Evolutionary conservation across 2,113 vertebrate genomes (phyloP).

Genomic region (Bungarus multicinctus): DNA sequence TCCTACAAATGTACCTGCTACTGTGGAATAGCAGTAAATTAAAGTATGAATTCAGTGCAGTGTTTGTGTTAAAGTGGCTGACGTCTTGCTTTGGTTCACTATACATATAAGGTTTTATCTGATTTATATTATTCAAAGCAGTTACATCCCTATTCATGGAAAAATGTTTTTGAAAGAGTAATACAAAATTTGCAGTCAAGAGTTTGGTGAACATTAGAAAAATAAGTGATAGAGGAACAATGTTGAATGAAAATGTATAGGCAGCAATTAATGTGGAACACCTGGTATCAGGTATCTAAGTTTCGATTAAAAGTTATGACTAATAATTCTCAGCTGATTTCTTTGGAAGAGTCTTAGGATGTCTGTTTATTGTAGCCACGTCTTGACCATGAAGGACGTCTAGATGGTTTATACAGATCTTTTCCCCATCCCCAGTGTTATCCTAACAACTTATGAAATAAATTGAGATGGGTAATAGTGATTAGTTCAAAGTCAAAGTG

Average conservation of each 20-base stretch:
- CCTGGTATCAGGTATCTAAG: neutral
- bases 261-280: neutral
- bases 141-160: neutral
- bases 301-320: neutral
- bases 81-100: neutral
- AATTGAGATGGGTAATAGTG: neutral
- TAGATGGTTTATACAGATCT: neutral
- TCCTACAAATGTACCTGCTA: neutral
- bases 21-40: no score
- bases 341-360: neutral
- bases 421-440: neutral
- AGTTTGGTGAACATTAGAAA: neutral
- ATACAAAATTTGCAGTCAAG: neutral
- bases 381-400: neutral
- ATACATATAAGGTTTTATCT: neutral
- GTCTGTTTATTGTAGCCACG: neutral
- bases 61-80: neutral
- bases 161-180: neutral
- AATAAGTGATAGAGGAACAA: neutral
- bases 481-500: neutral
- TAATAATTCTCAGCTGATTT: neutral
- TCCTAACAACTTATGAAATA: neutral
- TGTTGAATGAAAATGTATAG: neutral
- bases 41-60: neutral
- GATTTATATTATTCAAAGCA: neutral